Percentiles rank a stretch among this genome's conserved stretches.
phyloP scores from a whole-genome alignment of 2,888 invertebrate species.

The Cryptus armator region DNA sequence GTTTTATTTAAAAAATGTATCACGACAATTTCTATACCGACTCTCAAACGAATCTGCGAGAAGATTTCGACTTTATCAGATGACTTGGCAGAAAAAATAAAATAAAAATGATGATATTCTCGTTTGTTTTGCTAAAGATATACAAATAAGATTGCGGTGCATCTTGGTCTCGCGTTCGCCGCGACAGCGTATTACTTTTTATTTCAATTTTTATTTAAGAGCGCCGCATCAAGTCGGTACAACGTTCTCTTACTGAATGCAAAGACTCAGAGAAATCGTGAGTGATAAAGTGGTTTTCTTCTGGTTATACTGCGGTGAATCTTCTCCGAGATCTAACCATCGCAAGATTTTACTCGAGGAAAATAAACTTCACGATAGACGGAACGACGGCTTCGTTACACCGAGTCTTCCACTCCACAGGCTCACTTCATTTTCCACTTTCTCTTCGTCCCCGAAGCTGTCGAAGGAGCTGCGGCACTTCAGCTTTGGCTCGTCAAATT shows the following conservation, averaged over 20 bases:
- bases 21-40: too few relatives aligned
- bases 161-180: background rate
- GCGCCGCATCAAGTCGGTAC: background rate
- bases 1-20: too few relatives aligned
- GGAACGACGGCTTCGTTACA: background rate
- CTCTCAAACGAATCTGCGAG: too few relatives aligned
- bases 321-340: background rate
- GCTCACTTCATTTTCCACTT: slow-evolving; percentile 1
- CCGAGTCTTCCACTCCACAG: background rate
- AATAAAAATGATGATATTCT: background rate
- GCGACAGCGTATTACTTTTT: background rate
- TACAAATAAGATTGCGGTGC: background rate
- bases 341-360: slow-evolving; percentile 4
- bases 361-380: background rate
- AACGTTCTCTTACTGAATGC: background rate
- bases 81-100: too few relatives aligned
- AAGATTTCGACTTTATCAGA: too few relatives aligned
- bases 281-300: background rate
- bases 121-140: background rate
- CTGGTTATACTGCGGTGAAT: background rate
- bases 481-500: slow-evolving; percentile 55
- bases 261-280: background rate
- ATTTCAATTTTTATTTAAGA: background rate
- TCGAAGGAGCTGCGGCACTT: background rate
- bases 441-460: background rate